These are phyloP conservation scores for Eleginops maclovinus DNA, from an alignment of 2,113 vertebrate genomes.

Conservation along the genomic window DNA sequence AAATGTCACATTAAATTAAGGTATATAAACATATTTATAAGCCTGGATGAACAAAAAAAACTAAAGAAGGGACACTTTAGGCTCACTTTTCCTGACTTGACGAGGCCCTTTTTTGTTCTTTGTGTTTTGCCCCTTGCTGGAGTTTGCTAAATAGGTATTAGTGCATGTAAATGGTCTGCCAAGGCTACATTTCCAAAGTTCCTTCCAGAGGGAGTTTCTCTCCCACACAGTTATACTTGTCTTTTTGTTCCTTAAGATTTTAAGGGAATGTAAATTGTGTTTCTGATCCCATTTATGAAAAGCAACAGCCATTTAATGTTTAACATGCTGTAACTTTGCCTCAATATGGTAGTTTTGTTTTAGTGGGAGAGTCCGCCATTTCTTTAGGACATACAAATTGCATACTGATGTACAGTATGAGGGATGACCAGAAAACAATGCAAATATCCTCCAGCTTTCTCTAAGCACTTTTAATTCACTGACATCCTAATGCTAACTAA, in stretches of 20 bases:
- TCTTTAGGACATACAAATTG: background rate
- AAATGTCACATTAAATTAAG: slow-evolving; percentile 42
- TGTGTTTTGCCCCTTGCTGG: too few relatives aligned
- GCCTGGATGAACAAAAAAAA: background rate
- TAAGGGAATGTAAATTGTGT: too few relatives aligned
- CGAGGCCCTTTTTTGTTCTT: too few relatives aligned
- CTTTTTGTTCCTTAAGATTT: background rate
- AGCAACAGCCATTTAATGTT: background rate
- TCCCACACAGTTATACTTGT: too few relatives aligned
- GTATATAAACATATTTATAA: background rate
- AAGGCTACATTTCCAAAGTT: too few relatives aligned
- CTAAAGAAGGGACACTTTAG: background rate
- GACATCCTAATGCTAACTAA: background rate
- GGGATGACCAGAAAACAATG: background rate
- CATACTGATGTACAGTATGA: background rate
- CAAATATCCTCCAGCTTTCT: background rate
- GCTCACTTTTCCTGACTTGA: background rate
- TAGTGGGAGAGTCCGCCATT: background rate
- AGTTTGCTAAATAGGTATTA: too few relatives aligned
- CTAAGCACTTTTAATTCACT: background rate
- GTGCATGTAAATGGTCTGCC: too few relatives aligned
- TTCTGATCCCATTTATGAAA: background rate
- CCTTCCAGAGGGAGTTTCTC: too few relatives aligned
- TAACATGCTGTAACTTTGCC: background rate
- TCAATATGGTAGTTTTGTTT: background rate